A percentile compares a stretch with the other conserved stretches of the same genome.
These are phyloP conservation scores for Calyptommatus sinebrachiatus DNA, from an alignment of 2,113 vertebrate species.

Conservation along the genomic window DNA sequence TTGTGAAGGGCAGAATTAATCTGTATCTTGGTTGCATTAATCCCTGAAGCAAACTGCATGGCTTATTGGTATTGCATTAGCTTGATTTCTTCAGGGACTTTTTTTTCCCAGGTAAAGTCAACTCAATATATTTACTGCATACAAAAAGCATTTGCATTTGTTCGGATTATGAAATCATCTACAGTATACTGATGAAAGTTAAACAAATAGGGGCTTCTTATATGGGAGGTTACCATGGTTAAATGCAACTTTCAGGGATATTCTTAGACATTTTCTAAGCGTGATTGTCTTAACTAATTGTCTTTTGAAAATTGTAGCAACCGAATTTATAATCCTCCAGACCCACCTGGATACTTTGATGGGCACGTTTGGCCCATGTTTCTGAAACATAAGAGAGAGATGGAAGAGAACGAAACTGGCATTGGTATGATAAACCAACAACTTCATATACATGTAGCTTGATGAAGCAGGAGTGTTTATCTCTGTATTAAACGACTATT, in stretches of 20 bases:
- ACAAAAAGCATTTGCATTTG: no score
- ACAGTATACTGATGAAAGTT: no score
- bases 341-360: slow-evolving; percentile 89
- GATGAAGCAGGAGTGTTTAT: neutral
- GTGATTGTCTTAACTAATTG: neutral
- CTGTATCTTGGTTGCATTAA: no score
- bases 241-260: neutral
- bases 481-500: neutral
- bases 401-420: slow-evolving; percentile 70
- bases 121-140: no score
- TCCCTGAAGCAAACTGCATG: no score
- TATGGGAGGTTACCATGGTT: neutral
- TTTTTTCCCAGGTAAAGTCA: no score
- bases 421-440: slow-evolving; percentile 72
- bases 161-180: no score
- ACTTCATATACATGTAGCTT: slow-evolving; percentile 22
- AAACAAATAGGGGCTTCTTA: neutral
- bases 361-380: slow-evolving; percentile 95
- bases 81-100: no score
- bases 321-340: slow-evolving; percentile 85
- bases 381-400: slow-evolving; percentile 79
- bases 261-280: slow-evolving; percentile 7
- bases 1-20: no score
- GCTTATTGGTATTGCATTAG: no score
- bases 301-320: slow-evolving; percentile 69